Base-by-base conservation (phyloP, 1,140 invertebrate species). In the Bombus fervidus region DNA sequence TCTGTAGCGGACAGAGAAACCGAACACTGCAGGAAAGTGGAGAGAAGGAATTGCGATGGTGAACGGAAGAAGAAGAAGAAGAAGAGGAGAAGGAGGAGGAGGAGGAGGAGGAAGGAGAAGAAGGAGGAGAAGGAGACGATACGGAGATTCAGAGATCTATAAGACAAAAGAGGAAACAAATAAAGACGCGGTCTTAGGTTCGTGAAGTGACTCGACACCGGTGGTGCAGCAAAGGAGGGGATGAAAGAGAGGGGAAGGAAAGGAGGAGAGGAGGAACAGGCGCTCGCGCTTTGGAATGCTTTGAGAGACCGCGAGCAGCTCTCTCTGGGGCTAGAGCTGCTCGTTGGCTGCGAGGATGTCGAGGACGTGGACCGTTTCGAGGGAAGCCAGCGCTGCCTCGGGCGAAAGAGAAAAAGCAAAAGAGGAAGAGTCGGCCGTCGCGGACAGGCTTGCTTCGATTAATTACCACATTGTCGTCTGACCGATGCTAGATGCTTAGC, bases 391-490 rank as follows among this genome's bases (percentile, higher is more conserved):
- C 81, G 59, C 34, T 62, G 76, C 73, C 68, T 66, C 69, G 53
- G 78, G 75, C 66, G 72, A 80, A 82, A 88, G 79, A 88, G 86
- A 89, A 91, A 91, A 89, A 87, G 88, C 74, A 89, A 89, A 86
- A 86, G 89, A 90, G 90, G 91, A 93, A 92, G 92, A 93, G 92
- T 87, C 92, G 93, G 91, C 91, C 91, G 90, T 86, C 90, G 89
- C 34, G 76, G 86, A 87, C 90, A 86, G 88, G 90, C 91, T 94
- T 93, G 93, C 93, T 93, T 94, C 94, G 94, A 95, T 95, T 95
- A 95, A 95, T 95, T 95, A 95, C 93, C 94, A 94, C 94, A 95
- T 95, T 95, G 94, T 95, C 94, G 90, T 90, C 87, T 91, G 86
- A 87, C 89, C 87, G 86, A 93, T 93, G 90, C 91, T 93, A 93